phyloP scores from a whole-genome alignment of 2,888 invertebrate species.

The Epirrhoe alternata region DNA sequence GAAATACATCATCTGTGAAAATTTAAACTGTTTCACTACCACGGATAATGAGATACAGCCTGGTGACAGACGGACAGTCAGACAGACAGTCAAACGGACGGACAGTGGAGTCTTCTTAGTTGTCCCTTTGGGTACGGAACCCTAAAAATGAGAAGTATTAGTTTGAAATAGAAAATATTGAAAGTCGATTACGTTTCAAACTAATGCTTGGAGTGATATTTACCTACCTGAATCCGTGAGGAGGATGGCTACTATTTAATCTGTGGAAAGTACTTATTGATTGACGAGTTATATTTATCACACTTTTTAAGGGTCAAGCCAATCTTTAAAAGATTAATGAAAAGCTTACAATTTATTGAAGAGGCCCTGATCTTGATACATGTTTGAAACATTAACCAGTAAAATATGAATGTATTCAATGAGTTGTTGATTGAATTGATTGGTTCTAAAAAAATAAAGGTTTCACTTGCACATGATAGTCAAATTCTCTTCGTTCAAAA shows the following conservation, averaged over 20 bases:
- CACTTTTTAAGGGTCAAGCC: slow-evolving; percentile 9
- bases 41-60: too few relatives aligned
- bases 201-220: slow-evolving; percentile 10
- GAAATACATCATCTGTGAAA: too few relatives aligned
- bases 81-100: too few relatives aligned
- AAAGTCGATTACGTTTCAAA: neutral
- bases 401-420: neutral
- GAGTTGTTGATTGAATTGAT: too few relatives aligned
- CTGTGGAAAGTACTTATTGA: slow-evolving; percentile 18
- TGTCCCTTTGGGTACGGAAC: too few relatives aligned
- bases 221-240: slow-evolving; percentile 26
- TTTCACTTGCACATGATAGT: too few relatives aligned
- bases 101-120: too few relatives aligned
- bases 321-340: slow-evolving; percentile 5
- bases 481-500: too few relatives aligned
- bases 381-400: neutral
- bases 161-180: neutral
- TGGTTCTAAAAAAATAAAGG: too few relatives aligned
- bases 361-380: neutral
- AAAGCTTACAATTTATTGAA: neutral
- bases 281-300: slow-evolving; percentile 8
- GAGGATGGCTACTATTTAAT: slow-evolving; percentile 17
- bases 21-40: too few relatives aligned
- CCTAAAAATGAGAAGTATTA: too few relatives aligned
- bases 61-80: too few relatives aligned